These are phyloP conservation scores for Calephelis perditalis DNA, from an alignment of 2,888 invertebrate species.

Conservation along the genomic window DNA sequence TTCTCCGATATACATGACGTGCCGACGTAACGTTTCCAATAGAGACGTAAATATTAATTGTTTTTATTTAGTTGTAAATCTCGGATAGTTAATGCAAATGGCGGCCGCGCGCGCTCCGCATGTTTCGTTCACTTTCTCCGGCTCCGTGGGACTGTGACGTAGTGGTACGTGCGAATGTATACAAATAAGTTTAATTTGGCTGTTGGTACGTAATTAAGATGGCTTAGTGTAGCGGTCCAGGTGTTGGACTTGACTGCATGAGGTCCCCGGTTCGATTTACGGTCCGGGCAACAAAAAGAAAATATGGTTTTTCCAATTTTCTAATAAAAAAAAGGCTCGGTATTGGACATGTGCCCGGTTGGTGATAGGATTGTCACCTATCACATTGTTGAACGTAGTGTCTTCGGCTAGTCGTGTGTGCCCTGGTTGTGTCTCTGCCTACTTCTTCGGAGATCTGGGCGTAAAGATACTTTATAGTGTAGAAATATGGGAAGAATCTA, in stretches of 20 bases:
- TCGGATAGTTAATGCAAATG: slow-evolving; percentile 20
- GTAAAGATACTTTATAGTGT: not conserved
- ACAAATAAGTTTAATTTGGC: not conserved
- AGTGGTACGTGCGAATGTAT: slow-evolving; percentile 33
- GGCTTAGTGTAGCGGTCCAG: not conserved
- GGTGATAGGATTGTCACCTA: too few relatives aligned
- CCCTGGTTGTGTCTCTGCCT: too few relatives aligned
- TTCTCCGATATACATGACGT: not conserved
- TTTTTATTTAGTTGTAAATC: slow-evolving; percentile 17
- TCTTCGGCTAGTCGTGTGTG: too few relatives aligned
- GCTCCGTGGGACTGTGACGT: slow-evolving; percentile 33
- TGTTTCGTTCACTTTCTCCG: slow-evolving; percentile 47
- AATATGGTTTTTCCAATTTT: too few relatives aligned
- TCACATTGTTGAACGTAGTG: too few relatives aligned
- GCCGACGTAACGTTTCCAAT: not conserved
- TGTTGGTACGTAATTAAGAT: not conserved
- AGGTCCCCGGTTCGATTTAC: too few relatives aligned
- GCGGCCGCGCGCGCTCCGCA: slow-evolving; percentile 34
- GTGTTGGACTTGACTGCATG: too few relatives aligned
- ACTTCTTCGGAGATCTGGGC: too few relatives aligned
- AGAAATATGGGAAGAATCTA: not conserved
- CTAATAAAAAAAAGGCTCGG: too few relatives aligned
- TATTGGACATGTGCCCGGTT: too few relatives aligned
- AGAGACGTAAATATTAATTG: slow-evolving; percentile 9
- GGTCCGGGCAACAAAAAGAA: too few relatives aligned